A percentile compares a stretch with the other conserved stretches of the same genome.
These are phyloP conservation scores for Leptinotarsa tumamoca DNA, from an alignment of 2,888 invertebrate genomes.

Conservation along the genomic window DNA sequence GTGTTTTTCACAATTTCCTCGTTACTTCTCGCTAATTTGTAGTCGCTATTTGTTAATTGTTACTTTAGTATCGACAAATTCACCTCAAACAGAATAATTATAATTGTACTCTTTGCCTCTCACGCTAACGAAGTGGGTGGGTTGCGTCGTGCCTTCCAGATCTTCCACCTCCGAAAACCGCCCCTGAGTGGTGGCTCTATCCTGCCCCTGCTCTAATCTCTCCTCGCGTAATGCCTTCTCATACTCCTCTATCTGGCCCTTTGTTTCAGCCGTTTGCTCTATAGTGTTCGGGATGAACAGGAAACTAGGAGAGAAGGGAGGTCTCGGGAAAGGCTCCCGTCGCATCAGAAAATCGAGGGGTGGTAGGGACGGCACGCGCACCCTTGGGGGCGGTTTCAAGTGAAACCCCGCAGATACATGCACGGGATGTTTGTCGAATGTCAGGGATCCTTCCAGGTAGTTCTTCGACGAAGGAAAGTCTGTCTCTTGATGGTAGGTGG, in stretches of 20 bases:
- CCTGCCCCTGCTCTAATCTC: constrained; percentile 31
- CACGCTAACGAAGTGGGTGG: constrained; percentile 19
- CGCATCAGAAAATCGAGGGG: background rate
- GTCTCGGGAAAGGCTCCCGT: background rate
- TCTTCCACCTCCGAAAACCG: constrained; percentile 14
- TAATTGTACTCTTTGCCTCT: constrained; percentile 19
- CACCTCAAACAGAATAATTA: constrained; percentile 20
- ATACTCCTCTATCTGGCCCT: constrained; percentile 46
- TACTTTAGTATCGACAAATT: too few relatives aligned
- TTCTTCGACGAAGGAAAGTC: constrained; percentile 26
- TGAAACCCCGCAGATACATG: constrained; percentile 20
- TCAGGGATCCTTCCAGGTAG: constrained; percentile 3
- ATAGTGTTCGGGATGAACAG: constrained; percentile 51
- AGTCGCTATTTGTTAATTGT: too few relatives aligned
- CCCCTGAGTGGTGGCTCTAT: constrained; percentile 7
- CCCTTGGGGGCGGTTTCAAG: constrained; percentile 10
- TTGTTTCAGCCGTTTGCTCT: constrained; percentile 44
- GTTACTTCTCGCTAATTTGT: too few relatives aligned
- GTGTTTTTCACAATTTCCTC: too few relatives aligned
- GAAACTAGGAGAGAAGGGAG: constrained; percentile 36
- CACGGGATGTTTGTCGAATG: constrained; percentile 18
- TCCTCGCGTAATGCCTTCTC: constrained; percentile 43
- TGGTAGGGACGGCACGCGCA: background rate
- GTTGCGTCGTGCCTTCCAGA: constrained; percentile 3
- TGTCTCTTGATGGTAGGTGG: constrained; percentile 28